A percentile compares a stretch with the other conserved stretches of the same genome.
Evolutionary conservation across 2,797 vertebrate species (phyloP).

Genomic region (Masticophis lateralis): DNA sequence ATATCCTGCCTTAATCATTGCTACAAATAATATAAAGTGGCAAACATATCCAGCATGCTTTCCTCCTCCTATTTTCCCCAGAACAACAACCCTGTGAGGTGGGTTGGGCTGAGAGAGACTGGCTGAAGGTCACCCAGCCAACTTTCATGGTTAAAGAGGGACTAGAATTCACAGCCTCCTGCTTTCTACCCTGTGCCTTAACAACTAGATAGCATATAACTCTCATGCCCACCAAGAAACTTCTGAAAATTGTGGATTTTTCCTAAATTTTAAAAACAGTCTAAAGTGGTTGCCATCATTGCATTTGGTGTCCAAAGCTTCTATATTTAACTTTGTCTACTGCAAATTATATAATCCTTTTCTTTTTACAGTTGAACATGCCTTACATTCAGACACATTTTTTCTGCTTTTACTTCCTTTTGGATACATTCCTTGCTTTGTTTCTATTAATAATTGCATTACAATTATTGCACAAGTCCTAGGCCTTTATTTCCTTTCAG

Average conservation of each 20-base stretch:
- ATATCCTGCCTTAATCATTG: background rate
- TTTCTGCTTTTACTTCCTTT: conserved; percentile 4
- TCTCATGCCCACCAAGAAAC: background rate
- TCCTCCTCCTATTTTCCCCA: background rate
- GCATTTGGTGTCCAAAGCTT: background rate
- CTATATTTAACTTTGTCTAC: background rate
- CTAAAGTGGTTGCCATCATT: background rate
- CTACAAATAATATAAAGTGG: background rate
- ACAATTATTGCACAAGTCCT: conserved; percentile 4
- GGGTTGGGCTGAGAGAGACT: background rate
- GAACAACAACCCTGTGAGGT: background rate
- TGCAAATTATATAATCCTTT: background rate
- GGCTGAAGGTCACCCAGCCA: background rate
- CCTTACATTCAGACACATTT: background rate
- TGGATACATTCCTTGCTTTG: conserved; percentile 7
- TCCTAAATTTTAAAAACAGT: background rate
- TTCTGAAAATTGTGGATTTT: background rate
- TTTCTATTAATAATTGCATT: conserved; percentile 17
- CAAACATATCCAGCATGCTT: background rate
- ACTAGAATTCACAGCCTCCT: background rate
- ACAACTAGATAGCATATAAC: background rate
- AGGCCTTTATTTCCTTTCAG: conserved; percentile 1
- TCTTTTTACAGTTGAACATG: background rate
- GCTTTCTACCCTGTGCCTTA: background rate
- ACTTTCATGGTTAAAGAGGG: background rate